These are phyloP conservation scores for Labeo catla DNA, from an alignment of 2,113 vertebrate species.

Conservation along the genomic window DNA sequence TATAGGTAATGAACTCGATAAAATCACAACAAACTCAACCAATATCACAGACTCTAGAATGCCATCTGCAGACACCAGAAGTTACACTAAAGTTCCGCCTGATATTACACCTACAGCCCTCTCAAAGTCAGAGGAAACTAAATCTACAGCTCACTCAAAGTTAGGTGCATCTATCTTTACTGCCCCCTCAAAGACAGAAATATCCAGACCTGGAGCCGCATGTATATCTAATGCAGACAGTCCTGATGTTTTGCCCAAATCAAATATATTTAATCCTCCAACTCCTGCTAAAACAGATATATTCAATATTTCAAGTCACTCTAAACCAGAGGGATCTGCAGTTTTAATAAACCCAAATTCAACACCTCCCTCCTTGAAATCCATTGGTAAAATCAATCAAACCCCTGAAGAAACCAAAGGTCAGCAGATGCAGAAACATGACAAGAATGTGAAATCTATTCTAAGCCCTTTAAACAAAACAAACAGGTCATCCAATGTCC, in stretches of 20 bases:
- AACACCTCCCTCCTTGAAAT: background rate
- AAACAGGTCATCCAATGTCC: background rate
- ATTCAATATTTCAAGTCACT: background rate
- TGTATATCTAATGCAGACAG: background rate
- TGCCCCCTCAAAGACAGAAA: constrained; percentile 6
- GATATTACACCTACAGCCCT: constrained; percentile 29
- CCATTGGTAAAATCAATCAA: background rate
- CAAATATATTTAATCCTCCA: background rate
- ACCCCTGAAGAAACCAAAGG: background rate
- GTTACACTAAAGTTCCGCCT: constrained; percentile 17
- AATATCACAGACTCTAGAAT: constrained; percentile 9
- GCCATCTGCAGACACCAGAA: constrained; percentile 31
- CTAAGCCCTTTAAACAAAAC: background rate
- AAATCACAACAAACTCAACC: constrained; percentile 2
- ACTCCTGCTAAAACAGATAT: background rate
- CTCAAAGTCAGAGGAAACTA: constrained; percentile 1
- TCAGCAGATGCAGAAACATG: background rate
- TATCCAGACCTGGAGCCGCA: constrained; percentile 4
- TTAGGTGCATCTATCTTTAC: constrained; percentile 20
- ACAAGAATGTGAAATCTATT: background rate
- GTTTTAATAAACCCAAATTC: background rate
- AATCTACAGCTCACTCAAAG: background rate
- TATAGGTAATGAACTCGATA: constrained; percentile 28
- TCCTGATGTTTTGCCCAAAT: background rate
- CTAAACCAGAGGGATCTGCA: background rate